Evolutionary conservation across 2,888 invertebrate species (phyloP), one percentile per base, ranked within the genome.

Genomic region (Dascillus cervinus): DNA sequence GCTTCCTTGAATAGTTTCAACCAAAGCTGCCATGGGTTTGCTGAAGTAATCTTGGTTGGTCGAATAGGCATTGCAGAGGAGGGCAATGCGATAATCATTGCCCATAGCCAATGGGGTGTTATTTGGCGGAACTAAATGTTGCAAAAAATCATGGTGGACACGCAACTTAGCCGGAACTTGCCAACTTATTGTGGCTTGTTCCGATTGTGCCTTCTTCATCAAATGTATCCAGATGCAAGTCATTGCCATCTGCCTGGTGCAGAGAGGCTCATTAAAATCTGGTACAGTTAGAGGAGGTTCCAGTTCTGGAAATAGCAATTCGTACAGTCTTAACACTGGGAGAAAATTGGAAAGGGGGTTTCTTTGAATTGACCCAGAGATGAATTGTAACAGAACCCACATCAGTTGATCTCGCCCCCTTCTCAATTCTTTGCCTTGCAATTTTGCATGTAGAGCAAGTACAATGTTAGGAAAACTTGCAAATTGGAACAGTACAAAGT

Each of bases 181-280:
- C 61, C 60, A 61, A 6, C 52, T 52, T 25, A 49, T 37, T 44
- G 81, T 84, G 41, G 81, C 75, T 53, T 83, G 83, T 57, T 92
- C 92, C 2, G 81, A 72, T 58, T 90, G 87, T 1, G 94, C 94
- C 66, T 95, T 96, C 59, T 89, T 92, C 49, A 91, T 73, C 37
- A 96, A 71, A 66, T 95, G 94, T 60, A 95, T 89, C 94, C 95
- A 96, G 58, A 96, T 94, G 54, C 92, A 94, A 6, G 91, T 88
- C 41, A 89, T 85, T 0, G 96, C 92, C 85, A 95, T 87, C 60
- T 86, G 85, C 57, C 87, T 82, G 4, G 88, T 88, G 52, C 86
- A 88, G 34, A 85, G 78, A 0, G 92, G 80, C 53, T 86, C 85
- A 26, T 78, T 83, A 45, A 82, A 84, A 62, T 95, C 94, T 0